These are phyloP conservation scores for Chamaea fasciata DNA, from an alignment of 2,113 vertebrate species.

Conservation along the genomic window DNA sequence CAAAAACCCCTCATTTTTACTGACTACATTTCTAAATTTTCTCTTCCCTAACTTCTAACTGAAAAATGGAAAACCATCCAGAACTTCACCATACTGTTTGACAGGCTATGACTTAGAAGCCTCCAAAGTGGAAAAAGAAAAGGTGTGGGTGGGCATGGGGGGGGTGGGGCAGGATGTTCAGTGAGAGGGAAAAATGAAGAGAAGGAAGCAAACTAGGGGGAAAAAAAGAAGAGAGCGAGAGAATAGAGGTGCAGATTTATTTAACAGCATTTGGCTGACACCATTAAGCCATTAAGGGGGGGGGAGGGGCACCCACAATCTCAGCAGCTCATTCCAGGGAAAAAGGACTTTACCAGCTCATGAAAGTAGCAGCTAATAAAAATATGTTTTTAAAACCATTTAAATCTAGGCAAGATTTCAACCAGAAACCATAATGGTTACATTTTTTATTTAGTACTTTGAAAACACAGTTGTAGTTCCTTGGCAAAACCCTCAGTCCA, in stretches of 20 bases:
- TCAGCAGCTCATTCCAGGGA: neutral
- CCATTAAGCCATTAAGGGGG: neutral
- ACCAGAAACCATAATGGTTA: neutral
- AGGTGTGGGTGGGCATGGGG: fast-evolving
- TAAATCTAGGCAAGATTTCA: neutral
- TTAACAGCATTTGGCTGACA: neutral
- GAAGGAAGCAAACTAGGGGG: neutral
- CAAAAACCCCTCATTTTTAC: neutral
- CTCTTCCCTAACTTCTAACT: neutral
- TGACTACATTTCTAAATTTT: neutral
- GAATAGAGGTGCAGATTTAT: neutral
- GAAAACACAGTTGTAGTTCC: neutral
- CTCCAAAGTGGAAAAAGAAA: neutral
- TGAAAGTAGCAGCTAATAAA: conserved; percentile 4
- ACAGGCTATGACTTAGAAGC: neutral
- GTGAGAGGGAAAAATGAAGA: fast-evolving
- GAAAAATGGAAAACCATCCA: neutral
- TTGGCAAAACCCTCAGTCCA: neutral
- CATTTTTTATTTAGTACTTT: neutral
- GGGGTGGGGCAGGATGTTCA: fast-evolving
- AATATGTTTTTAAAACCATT: neutral
- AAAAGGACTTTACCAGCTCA: neutral
- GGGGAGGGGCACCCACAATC: neutral
- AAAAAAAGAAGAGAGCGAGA: neutral
- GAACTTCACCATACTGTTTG: neutral